These are phyloP conservation scores for Ammodramus savannarum DNA, from an alignment of 2,113 vertebrate genomes.

Conservation along the genomic window DNA sequence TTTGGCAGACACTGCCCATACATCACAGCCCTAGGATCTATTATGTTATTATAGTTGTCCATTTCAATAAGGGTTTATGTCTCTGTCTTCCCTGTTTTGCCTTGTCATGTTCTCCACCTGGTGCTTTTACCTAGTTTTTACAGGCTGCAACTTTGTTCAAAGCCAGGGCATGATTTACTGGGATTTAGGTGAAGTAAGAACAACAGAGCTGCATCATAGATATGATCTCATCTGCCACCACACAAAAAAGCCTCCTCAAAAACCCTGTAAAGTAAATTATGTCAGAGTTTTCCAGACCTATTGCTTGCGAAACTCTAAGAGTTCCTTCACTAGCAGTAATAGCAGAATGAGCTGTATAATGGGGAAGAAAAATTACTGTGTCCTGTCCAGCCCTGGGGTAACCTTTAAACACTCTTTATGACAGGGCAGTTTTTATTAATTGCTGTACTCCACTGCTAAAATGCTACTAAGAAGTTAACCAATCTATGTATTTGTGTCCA, in stretches of 20 bases:
- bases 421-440: neutral
- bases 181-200: neutral
- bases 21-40: neutral
- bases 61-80: neutral
- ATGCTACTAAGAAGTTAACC: neutral
- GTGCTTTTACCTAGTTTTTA: neutral
- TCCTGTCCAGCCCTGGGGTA: neutral
- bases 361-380: neutral
- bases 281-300: neutral
- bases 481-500: neutral
- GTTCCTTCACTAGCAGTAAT: neutral
- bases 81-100: neutral
- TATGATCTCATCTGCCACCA: neutral
- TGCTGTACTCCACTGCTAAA: neutral
- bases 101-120: neutral
- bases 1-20: neutral
- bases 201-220: accelerated
- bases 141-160: neutral
- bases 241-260: neutral
- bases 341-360: neutral
- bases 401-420: neutral
- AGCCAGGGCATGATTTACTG: neutral
- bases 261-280: neutral
- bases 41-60: neutral
- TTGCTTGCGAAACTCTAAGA: neutral